phyloP scores from a whole-genome alignment of 2,113 vertebrate species.

The Isurus oxyrinchus region DNA sequence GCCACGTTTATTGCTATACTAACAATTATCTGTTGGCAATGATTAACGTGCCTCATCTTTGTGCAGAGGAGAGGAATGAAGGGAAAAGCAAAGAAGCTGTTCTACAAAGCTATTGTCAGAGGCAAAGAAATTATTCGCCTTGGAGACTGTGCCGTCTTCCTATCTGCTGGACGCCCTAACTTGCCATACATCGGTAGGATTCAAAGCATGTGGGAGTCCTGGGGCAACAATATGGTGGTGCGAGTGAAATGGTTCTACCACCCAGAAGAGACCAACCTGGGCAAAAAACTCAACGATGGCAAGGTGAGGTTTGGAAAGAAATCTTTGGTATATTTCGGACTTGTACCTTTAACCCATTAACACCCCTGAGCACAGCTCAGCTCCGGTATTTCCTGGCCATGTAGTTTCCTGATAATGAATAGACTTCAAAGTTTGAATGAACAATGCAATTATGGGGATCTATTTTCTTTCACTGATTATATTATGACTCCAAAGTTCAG shows the following conservation, averaged over 20 bases:
- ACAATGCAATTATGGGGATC: neutral
- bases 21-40: neutral
- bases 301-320: constrained; percentile 64
- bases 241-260: constrained; percentile 99
- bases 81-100: constrained; percentile 94
- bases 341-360: neutral
- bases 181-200: constrained; percentile 95
- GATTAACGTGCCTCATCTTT: constrained; percentile 10
- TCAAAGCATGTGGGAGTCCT: constrained; percentile 99
- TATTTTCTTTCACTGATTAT: neutral
- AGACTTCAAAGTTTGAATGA: neutral
- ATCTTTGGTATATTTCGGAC: neutral
- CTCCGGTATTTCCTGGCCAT: neutral
- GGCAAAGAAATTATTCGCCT: constrained; percentile 96
- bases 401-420: neutral
- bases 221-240: constrained; percentile 99
- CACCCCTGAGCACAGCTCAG: neutral
- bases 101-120: constrained; percentile 94
- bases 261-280: constrained; percentile 93
- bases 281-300: constrained; percentile 87
- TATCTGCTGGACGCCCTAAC: constrained; percentile 92
- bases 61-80: constrained; percentile 93
- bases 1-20: neutral
- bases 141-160: constrained; percentile 91
- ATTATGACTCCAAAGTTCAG: neutral